Percentiles rank a stretch among this genome's conserved stretches.
phyloP scores from a whole-genome alignment of 30 jellyfish, hydroid and myxozoan species.

The Hydractinia echinata region DNA sequence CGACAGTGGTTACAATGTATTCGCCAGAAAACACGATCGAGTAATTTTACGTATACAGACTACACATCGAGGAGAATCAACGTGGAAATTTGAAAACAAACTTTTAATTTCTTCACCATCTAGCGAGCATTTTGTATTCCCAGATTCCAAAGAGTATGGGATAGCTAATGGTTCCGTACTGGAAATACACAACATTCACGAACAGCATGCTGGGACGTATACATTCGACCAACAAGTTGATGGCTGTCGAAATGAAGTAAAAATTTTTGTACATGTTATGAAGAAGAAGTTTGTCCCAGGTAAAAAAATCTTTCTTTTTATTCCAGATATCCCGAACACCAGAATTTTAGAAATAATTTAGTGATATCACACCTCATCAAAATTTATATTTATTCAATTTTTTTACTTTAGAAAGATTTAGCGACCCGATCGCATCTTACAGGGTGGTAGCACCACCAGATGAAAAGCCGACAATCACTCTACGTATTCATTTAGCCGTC shows the following conservation, averaged over 20 bases:
- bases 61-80: not conserved
- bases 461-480: no score
- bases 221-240: not conserved
- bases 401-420: no score
- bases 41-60: not conserved
- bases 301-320: no score
- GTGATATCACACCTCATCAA: no score
- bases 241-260: not conserved
- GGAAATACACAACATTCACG: slow-evolving; percentile 6
- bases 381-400: no score
- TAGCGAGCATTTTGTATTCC: not conserved
- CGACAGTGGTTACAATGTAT: not conserved
- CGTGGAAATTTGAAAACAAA: not conserved
- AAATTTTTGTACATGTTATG: not conserved
- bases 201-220: slow-evolving; percentile 4
- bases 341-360: no score
- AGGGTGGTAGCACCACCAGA: no score
- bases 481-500: no score
- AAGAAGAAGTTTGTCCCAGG: not conserved
- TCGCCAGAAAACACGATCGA: not conserved
- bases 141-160: not conserved
- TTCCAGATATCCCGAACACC: no score
- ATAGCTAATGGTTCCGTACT: not conserved
- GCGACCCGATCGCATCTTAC: no score
- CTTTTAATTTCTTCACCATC: not conserved